These are phyloP conservation scores for Alauda arvensis DNA, from an alignment of 2,797 vertebrate genomes.

Conservation along the genomic window DNA sequence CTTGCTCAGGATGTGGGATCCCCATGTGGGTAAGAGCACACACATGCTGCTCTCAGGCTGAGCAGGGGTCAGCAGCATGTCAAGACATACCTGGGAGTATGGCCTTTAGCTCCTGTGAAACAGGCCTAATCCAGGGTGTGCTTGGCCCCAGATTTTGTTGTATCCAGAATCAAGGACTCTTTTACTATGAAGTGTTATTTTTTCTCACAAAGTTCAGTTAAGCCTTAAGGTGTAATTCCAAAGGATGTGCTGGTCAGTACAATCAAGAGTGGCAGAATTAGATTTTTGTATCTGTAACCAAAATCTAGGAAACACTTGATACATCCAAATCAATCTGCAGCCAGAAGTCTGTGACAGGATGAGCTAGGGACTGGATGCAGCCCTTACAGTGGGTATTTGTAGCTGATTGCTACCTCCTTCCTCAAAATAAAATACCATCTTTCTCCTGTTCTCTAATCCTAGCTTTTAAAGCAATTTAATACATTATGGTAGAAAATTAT, in stretches of 20 bases:
- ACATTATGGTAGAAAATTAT: not conserved
- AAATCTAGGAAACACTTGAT: not conserved
- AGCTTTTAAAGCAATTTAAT: not conserved
- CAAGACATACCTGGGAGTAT: fast-evolving
- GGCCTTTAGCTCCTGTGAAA: not conserved
- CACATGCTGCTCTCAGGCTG: fast-evolving
- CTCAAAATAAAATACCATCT: not conserved
- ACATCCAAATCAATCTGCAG: not conserved
- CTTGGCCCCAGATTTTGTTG: not conserved
- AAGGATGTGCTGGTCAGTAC: not conserved
- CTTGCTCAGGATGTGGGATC: not conserved
- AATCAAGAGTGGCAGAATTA: not conserved
- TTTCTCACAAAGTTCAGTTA: not conserved
- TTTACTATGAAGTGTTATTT: not conserved
- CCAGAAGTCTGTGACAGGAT: not conserved
- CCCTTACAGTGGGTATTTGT: not conserved
- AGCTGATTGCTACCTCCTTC: not conserved
- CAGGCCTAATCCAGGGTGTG: not conserved
- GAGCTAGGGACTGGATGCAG: not conserved
- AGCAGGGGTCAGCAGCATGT: not conserved
- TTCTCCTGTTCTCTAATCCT: not conserved
- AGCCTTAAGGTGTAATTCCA: not conserved
- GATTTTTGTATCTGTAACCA: not conserved
- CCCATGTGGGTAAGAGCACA: not conserved
- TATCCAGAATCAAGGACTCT: not conserved